These are phyloP conservation scores for Synanthedon vespiformis DNA, from an alignment of 2,888 invertebrate genomes.

Conservation along the genomic window DNA sequence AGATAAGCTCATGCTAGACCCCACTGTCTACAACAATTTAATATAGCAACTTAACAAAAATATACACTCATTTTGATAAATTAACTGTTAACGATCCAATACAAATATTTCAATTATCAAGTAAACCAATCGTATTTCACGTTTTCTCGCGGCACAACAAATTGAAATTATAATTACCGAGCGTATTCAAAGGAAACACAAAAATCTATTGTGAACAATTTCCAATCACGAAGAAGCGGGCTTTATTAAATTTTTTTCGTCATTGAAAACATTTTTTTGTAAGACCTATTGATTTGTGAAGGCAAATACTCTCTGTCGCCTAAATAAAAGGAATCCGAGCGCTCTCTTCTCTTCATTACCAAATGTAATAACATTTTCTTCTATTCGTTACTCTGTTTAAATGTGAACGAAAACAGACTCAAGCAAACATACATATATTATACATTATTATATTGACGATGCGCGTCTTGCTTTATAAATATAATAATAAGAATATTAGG, in stretches of 20 bases:
- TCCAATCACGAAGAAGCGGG: constrained; percentile 10
- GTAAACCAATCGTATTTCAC: no score
- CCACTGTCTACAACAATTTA: no score
- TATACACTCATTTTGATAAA: no score
- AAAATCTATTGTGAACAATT: constrained; percentile 12
- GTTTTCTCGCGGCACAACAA: neutral
- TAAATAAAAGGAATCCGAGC: neutral
- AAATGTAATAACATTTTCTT: neutral
- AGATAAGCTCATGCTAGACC: no score
- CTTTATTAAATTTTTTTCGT: constrained; percentile 15
- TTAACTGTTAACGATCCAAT: no score
- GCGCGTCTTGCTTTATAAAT: no score
- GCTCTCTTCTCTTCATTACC: neutral
- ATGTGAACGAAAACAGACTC: neutral
- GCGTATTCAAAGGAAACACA: constrained; percentile 5
- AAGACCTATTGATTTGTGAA: constrained; percentile 11
- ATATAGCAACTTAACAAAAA: no score
- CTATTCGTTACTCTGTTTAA: neutral
- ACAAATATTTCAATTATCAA: no score
- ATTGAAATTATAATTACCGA: constrained; percentile 7
- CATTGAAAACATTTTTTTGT: constrained; percentile 10
- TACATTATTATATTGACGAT: no score
- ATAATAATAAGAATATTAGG: no score
- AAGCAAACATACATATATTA: no score
- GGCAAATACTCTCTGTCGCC: constrained; percentile 1